Evolutionary conservation across 2,797 vertebrate genomes (phyloP).

Genomic region (Clarias pachynema): DNA sequence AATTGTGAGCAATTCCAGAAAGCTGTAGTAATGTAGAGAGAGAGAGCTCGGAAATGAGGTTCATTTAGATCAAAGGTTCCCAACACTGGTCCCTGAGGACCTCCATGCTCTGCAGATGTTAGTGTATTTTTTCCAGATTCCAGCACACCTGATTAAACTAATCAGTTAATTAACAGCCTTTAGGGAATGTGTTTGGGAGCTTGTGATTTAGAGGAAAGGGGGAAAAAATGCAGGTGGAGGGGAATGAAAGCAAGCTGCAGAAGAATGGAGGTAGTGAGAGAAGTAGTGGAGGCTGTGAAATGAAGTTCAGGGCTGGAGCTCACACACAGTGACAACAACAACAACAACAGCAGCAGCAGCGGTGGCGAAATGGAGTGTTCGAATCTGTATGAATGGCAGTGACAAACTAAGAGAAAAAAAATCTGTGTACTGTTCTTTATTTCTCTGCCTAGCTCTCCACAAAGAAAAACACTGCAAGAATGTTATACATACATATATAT

Average conservation of each 20-base stretch:
- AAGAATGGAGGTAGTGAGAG: neutral
- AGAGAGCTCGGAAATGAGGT: neutral
- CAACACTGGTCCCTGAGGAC: too few relatives aligned
- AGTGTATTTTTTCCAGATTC: too few relatives aligned
- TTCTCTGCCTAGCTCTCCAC: neutral
- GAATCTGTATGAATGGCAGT: conserved; percentile 10
- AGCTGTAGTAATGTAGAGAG: neutral
- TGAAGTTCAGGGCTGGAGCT: neutral
- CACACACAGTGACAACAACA: neutral
- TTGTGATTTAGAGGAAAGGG: neutral
- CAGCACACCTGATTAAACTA: too few relatives aligned
- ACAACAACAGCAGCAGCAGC: neutral
- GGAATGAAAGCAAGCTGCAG: neutral
- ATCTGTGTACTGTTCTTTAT: neutral
- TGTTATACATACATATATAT: neutral
- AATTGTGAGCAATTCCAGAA: neutral
- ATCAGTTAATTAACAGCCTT: too few relatives aligned
- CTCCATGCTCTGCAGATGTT: too few relatives aligned
- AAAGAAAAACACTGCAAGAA: neutral
- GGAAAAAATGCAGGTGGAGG: neutral
- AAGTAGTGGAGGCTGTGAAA: neutral
- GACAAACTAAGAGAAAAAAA: neutral
- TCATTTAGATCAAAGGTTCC: neutral
- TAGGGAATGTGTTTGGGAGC: too few relatives aligned
- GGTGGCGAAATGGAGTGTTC: conserved; percentile 16